Conservation (phyloP, 2,797 vertebrate genomes). For the Pantherophis alleghaniensis region DNA sequence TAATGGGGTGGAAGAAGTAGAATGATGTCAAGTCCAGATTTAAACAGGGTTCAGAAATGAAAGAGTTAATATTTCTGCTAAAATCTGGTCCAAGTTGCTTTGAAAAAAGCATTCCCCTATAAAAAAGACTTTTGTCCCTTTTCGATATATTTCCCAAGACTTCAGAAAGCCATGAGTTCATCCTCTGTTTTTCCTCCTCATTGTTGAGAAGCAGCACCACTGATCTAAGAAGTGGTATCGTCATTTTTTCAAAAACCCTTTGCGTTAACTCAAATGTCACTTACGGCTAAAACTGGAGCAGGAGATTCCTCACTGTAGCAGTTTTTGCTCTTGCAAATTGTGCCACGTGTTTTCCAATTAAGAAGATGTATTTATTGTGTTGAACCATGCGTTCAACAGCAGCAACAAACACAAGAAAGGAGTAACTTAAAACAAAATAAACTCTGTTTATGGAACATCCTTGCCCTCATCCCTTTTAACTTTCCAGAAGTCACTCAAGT, state of each 20-base stretch:
- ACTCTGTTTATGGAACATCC: background rate
- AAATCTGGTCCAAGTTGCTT: background rate
- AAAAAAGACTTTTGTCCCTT: background rate
- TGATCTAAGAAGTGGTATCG: background rate
- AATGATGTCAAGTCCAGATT: background rate
- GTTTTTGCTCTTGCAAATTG: background rate
- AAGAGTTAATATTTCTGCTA: background rate
- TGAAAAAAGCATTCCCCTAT: background rate
- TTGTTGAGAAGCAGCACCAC: background rate
- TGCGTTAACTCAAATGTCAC: background rate
- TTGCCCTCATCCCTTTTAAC: background rate
- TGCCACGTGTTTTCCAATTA: background rate
- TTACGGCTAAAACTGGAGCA: background rate
- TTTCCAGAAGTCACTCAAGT: no score
- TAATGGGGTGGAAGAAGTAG: background rate
- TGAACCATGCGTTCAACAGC: background rate
- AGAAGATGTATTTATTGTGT: background rate
- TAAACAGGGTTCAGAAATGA: background rate
- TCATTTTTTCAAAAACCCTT: background rate
- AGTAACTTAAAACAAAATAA: background rate
- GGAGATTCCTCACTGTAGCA: background rate
- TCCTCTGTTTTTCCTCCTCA: background rate
- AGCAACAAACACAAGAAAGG: background rate
- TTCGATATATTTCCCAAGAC: background rate
- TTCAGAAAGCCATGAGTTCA: background rate